These are phyloP conservation scores for Bolborhynchus lineola DNA, from an alignment of 2,113 vertebrate species.

Conservation along the genomic window DNA sequence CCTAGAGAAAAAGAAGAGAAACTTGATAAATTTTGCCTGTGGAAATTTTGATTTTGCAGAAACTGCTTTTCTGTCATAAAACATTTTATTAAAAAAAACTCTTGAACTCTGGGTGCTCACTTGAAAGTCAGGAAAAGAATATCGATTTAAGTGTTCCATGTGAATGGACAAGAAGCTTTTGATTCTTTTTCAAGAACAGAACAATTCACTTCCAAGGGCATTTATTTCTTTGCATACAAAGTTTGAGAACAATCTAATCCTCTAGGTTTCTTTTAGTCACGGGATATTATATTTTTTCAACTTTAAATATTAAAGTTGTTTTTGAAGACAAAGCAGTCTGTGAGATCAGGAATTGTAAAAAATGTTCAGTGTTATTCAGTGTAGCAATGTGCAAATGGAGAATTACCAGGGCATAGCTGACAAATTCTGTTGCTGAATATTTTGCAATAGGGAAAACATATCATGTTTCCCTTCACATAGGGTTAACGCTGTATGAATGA, in stretches of 20 bases:
- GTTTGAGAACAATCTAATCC: not conserved
- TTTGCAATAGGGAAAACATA: not conserved
- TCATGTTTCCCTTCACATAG: not conserved
- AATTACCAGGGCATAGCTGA: not conserved
- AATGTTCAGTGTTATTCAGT: not conserved
- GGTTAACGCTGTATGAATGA: not conserved
- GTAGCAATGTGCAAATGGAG: not conserved
- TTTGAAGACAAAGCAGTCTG: not conserved
- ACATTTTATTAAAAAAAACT: not conserved
- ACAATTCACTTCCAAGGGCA: not conserved
- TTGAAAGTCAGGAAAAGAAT: not conserved
- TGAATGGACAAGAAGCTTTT: not conserved
- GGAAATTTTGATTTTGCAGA: constrained; percentile 53
- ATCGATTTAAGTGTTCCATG: not conserved
- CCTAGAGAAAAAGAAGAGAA: constrained; percentile 26
- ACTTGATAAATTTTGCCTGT: constrained; percentile 16
- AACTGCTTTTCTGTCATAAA: constrained; percentile 51
- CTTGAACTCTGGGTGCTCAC: not conserved
- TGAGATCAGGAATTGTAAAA: not conserved
- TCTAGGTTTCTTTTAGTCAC: not conserved
- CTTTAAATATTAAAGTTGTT: not conserved
- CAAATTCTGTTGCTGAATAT: not conserved
- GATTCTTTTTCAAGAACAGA: not conserved
- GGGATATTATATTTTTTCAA: not conserved
- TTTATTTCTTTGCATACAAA: not conserved